Evolutionary conservation across 2,888 invertebrate species (phyloP).

Genomic region (Andrena marginata): DNA sequence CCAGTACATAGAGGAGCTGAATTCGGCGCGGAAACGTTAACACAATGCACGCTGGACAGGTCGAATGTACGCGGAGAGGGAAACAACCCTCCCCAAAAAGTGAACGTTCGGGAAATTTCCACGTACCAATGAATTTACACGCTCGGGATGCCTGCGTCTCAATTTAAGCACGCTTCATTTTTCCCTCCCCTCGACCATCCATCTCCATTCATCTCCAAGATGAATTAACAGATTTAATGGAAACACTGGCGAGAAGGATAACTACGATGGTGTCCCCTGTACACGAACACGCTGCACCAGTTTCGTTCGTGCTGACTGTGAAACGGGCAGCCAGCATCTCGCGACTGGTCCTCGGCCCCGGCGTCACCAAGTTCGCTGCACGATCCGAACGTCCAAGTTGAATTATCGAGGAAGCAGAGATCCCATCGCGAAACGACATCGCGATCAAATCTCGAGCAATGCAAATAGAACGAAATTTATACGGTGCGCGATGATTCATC

Average conservation of each 20-base stretch:
- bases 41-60: neutral
- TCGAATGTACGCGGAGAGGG: neutral
- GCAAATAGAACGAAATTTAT: conserved; percentile 3
- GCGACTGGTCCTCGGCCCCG: too few species aligned
- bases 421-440: too few species aligned
- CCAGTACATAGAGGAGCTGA: neutral
- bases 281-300: neutral
- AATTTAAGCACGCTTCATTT: conserved; percentile 5
- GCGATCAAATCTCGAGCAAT: neutral
- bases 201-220: conserved; percentile 15
- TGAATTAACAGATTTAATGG: conserved; percentile 33
- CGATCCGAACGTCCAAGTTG: too few species aligned
- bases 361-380: too few species aligned
- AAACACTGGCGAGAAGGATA: neutral
- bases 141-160: neutral
- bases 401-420: too few species aligned
- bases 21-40: conserved; percentile 2
- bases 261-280: too few species aligned
- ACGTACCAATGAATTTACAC: conserved; percentile 8
- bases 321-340: too few species aligned
- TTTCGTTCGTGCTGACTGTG: neutral
- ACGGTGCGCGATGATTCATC: neutral
- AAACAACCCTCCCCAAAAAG: neutral
- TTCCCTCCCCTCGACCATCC: conserved; percentile 1
- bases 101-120: conserved; percentile 13